Evolutionary conservation across 2,797 vertebrate species (phyloP).

Genomic region (Fringilla coelebs): DNA sequence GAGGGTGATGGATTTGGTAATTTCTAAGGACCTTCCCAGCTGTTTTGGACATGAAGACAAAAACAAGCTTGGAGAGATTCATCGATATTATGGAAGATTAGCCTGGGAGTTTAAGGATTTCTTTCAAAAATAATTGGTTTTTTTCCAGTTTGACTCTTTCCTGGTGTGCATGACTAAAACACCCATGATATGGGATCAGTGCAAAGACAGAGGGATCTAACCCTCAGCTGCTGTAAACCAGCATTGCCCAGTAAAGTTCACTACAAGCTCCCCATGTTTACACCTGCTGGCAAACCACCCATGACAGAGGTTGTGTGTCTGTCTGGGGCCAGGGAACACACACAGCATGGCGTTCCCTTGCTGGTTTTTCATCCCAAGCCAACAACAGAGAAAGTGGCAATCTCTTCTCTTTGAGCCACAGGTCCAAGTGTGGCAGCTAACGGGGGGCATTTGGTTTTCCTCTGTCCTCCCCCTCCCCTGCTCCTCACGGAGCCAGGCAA

Average conservation of each 20-base stretch:
- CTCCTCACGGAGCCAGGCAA: not conserved
- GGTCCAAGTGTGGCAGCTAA: not conserved
- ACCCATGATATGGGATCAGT: not conserved
- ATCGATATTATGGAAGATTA: slow-evolving; percentile 42
- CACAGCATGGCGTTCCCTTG: not conserved
- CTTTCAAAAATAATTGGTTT: not conserved
- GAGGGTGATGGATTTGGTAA: slow-evolving; percentile 46
- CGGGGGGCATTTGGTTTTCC: not conserved
- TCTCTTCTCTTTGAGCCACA: not conserved
- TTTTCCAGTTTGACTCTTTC: slow-evolving; percentile 25
- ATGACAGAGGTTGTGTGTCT: not conserved
- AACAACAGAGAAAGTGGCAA: not conserved
- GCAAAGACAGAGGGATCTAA: not conserved
- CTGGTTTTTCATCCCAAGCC: not conserved
- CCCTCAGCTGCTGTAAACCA: not conserved
- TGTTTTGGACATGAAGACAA: slow-evolving; percentile 47
- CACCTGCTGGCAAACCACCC: not conserved
- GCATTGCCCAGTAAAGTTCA: not conserved
- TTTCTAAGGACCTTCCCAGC: slow-evolving; percentile 51
- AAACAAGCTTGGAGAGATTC: slow-evolving; percentile 29
- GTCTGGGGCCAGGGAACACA: not conserved
- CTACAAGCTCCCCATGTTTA: not conserved
- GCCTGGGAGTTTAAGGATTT: slow-evolving; percentile 30
- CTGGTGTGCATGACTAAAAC: slow-evolving; percentile 43
- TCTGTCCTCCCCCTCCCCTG: not conserved